Evolutionary conservation across 2,797 vertebrate genomes (phyloP).

Genomic region (Parambassis ranga): DNA sequence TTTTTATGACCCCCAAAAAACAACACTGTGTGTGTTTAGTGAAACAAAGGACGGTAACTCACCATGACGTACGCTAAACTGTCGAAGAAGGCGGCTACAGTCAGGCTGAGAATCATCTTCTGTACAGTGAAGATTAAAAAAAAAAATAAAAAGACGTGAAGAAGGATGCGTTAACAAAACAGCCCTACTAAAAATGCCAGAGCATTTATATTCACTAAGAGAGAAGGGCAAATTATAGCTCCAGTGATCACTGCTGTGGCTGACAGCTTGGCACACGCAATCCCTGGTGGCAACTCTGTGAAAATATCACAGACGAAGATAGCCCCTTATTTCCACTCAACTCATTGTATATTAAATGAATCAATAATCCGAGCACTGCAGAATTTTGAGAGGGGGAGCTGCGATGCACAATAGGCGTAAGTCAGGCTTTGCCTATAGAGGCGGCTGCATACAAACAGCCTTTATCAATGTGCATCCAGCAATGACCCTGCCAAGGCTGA

Average conservation of each 20-base stretch:
- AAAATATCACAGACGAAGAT: constrained; percentile 29
- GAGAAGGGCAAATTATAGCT: constrained; percentile 37
- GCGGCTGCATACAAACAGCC: not conserved
- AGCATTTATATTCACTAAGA: constrained; percentile 28
- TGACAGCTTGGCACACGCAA: constrained; percentile 26
- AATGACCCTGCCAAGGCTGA: constrained; percentile 49
- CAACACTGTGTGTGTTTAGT: constrained; percentile 6
- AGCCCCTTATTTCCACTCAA: constrained; percentile 20
- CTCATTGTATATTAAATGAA: constrained; percentile 25
- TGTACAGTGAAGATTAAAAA: constrained; percentile 48
- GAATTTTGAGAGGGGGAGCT: not conserved
- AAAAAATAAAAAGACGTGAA: constrained; percentile 29
- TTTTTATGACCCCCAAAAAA: not conserved
- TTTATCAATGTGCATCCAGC: constrained; percentile 53
- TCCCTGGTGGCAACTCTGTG: constrained; percentile 28
- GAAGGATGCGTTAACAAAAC: constrained; percentile 26
- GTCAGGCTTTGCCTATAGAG: not conserved
- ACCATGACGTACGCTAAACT: constrained; percentile 86
- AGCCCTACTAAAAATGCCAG: constrained; percentile 4
- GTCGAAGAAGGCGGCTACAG: constrained; percentile 84
- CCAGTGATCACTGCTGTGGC: constrained; percentile 39
- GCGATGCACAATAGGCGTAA: not conserved
- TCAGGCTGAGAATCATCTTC: constrained; percentile 86
- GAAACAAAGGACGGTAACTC: constrained; percentile 57
- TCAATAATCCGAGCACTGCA: constrained; percentile 21